phyloP scores from a whole-genome alignment of 2,797 vertebrate genomes.

The Parauchenoglanis ngamensis region DNA sequence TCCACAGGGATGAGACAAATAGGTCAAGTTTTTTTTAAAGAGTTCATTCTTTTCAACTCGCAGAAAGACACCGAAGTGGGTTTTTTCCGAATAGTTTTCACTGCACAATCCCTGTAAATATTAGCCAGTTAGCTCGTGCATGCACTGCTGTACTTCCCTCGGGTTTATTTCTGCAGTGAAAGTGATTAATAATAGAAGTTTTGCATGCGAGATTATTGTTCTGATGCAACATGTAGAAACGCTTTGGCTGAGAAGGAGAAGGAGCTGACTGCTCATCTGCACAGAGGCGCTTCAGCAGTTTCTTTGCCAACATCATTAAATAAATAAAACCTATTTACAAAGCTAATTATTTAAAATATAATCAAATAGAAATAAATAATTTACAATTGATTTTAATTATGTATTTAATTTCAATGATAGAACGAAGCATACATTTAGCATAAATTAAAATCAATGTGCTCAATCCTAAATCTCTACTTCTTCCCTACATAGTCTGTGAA shows the following conservation, averaged over 20 bases:
- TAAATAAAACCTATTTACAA: neutral
- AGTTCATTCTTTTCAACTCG: neutral
- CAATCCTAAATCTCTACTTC: neutral
- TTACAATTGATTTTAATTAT: no score
- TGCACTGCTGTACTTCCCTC: neutral
- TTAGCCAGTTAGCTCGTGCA: neutral
- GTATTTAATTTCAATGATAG: neutral
- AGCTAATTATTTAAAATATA: neutral
- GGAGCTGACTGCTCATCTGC: no score
- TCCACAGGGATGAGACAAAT: neutral
- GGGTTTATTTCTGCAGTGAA: neutral
- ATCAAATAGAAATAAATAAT: neutral
- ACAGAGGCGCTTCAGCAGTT: no score
- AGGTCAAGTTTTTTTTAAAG: no score
- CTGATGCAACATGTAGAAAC: neutral
- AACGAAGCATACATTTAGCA: neutral
- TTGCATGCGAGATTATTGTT: neutral
- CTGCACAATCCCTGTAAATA: neutral
- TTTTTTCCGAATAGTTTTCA: neutral
- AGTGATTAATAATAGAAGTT: neutral
- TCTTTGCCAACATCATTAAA: neutral
- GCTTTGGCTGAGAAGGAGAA: neutral
- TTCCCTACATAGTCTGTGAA: neutral
- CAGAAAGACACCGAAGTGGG: neutral
- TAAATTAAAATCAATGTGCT: neutral